Evolutionary conservation across 2,797 vertebrate genomes (phyloP).

Genomic region (Bradypus variegatus): DNA sequence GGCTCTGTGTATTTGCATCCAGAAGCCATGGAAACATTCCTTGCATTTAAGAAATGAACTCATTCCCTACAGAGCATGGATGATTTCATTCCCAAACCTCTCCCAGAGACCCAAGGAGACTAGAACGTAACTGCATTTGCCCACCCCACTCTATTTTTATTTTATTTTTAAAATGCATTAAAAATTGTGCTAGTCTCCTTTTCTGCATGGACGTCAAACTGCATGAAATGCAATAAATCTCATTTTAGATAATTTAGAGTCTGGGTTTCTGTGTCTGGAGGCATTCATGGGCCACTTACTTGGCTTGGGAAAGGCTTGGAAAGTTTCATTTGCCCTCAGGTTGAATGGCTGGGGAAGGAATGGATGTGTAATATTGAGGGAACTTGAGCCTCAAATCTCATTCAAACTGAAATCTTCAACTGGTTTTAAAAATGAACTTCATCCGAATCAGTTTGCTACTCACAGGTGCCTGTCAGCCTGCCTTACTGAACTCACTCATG

Average conservation of each 20-base stretch:
- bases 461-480: not conserved
- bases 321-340: not conserved
- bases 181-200: conserved; percentile 73
- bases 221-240: conserved; percentile 88
- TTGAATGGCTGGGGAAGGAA: not conserved
- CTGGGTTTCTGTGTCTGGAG: conserved; percentile 52
- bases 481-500: not conserved
- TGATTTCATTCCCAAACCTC: conserved; percentile 18
- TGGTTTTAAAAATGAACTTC: not conserved
- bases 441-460: not conserved
- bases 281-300: not conserved
- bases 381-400: not conserved
- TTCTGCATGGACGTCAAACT: conserved; percentile 88
- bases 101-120: conserved; percentile 39
- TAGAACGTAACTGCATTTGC: conserved; percentile 24
- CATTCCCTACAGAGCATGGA: not conserved
- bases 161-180: conserved; percentile 64
- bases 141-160: not conserved
- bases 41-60: conserved; percentile 19
- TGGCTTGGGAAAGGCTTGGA: not conserved
- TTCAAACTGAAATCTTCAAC: not conserved
- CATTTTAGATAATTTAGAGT: conserved; percentile 76
- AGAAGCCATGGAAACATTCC: conserved; percentile 37
- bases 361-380: not conserved
- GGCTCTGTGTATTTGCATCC: not conserved